Base-by-base conservation (phyloP, 64 coral and sea anemone genomes). In the Exaiptasia diaphana region DNA sequence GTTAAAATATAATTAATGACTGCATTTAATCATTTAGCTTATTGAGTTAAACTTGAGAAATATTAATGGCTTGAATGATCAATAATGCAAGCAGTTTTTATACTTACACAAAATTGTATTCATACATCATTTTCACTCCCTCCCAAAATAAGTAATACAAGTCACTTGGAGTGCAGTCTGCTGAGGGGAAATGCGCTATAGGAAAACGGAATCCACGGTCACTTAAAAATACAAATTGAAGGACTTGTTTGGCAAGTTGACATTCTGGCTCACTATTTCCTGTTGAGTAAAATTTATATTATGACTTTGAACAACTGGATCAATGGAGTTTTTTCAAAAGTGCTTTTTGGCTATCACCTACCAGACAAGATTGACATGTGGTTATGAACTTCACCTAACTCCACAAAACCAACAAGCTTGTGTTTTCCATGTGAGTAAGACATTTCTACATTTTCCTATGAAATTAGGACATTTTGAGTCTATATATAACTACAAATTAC, bases 151-250 rank as follows among this genome's bases (percentile, higher is more conserved):
- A 23, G 7, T 30, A 13, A 29, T 85, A 85, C 38, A 85, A 27
- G 23, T 42, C 53, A 26, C 65, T 71, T 1, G 82, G 68, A 32
- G 82, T 38, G 30, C 82, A 86, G 1, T 86, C 14, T 13, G 0
- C 24, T 5, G 70, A 60, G 20, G 54, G 82, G 4, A 41, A 86
- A 33, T 86, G 56, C 2, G 82, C 82, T 18, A 86, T 21, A 1
- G 82, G 82, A 35, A 86, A 86, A 11, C 82, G 37, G 24, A 86
- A 86, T 0, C 82, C 82, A 28, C 56, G 0, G 13, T 86, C 82
- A 72, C 82, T 86, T 5, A 86, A 26, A 63, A 65, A 86, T 27
- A 75, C 17, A 52, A 86, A 86, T n/a, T 86, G 70, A 17, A 86
- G 41, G 9, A 75, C 50, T n/a, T 75, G 71, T 0, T 50, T 46